A percentile compares a stretch with the other conserved stretches of the same genome.
These are phyloP conservation scores for Tanypteryx hageni DNA, from an alignment of 2,888 invertebrate genomes.

Conservation along the genomic window DNA sequence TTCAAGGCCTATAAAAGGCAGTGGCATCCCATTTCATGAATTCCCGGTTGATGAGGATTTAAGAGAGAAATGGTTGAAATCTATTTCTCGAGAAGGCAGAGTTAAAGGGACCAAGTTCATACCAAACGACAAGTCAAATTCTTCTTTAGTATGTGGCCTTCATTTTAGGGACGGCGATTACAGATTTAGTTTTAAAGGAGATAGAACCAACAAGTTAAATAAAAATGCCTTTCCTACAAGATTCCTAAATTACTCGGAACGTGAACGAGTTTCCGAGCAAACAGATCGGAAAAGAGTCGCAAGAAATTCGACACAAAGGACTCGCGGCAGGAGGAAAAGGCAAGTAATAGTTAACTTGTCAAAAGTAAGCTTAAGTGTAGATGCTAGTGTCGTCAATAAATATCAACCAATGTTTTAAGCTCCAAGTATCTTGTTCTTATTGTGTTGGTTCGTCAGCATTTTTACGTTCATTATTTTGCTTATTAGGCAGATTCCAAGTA, in stretches of 20 bases:
- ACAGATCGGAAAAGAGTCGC: neutral
- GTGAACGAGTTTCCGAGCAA: neutral
- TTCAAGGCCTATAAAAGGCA: neutral
- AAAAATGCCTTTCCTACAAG: neutral
- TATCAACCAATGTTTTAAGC: neutral
- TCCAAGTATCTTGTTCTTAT: neutral
- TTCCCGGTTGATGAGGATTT: neutral
- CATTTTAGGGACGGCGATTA: constrained; percentile 11
- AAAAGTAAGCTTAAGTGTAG: neutral
- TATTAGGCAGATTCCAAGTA: no score
- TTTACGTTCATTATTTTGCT: no score
- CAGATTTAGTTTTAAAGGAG: constrained; percentile 1
- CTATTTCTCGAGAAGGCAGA: neutral
- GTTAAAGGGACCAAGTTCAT: neutral
- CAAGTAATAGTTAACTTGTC: no score
- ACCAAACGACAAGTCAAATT: constrained; percentile 12
- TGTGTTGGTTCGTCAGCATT: no score
- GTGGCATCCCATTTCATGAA: neutral
- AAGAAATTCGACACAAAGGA: neutral
- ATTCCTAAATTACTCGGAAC: neutral
- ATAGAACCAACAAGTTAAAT: neutral
- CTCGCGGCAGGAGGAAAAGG: no score
- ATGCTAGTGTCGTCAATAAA: no score
- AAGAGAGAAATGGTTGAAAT: neutral
- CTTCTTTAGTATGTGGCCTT: neutral